Base-by-base conservation (phyloP, 2,888 invertebrate species). In the Ethmia dodecea region DNA sequence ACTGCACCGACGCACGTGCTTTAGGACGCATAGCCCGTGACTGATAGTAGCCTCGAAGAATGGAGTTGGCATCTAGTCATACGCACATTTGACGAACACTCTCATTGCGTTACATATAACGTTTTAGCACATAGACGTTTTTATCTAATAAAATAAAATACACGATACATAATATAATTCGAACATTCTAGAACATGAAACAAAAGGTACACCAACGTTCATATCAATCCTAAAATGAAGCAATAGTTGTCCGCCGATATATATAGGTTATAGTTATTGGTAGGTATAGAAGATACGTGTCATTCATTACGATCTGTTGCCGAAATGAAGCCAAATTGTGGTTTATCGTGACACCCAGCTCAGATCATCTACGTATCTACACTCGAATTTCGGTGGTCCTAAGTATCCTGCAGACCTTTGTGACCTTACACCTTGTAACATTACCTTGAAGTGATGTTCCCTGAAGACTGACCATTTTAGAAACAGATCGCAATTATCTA, bases 31-130 rank as follows among this genome's bases (percentile, higher is more conserved):
- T 67, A 68, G 71, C 73, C 70, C 69, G 13, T 62, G 71, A 61
- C 59, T 62, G 61, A 25, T 11, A 13, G 24, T 61, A 76, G 73
- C 71, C 65, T 74, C 54, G 55, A 55, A 61, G 53, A 65, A 69
- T 64, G 65, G 53, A 67, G 54, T 66, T 77, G 73, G 78, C 79
- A 78, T 62, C 83, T 83, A 84, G 64, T 64, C 70, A 77, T 69
- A 75, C 71, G 70, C 70, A 77, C 75, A 73, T 68, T 66, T 62
- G 71, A 78, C 74, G 72, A 74, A 76, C 74, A 79, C 68, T 74
- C 56, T 68, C 83, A 84, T 84, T 78, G 80, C 84, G 84, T 83
- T 83, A 83, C 74, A 69, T 83, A 81, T 83, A 84, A 84, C 84
- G 83, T 81, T 81, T 84, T 84, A 80, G 84, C 84, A 80, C 74